Evolutionary conservation across 2,888 invertebrate species (phyloP), one percentile per base, ranked within the genome.

Genomic region (Parasteatoda lunata): DNA sequence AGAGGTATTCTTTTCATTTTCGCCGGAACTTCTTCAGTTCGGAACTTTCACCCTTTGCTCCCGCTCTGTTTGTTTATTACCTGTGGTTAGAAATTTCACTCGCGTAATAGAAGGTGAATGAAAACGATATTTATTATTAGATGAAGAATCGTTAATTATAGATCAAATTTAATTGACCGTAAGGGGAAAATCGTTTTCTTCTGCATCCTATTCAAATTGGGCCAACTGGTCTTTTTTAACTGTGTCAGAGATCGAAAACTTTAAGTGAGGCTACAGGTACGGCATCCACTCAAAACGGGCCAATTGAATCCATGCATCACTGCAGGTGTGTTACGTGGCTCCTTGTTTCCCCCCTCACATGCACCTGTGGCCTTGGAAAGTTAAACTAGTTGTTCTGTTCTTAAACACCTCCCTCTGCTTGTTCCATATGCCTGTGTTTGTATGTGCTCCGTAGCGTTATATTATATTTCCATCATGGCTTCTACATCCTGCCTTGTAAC

Each of bases 311-410:
- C 81, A 77, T 81, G 86, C 86, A 52, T 81, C 81, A 81, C 77
- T 79, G 86, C 86, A 86, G 81, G 78, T 86, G 86, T 81, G 73
- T 78, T 77, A 86, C 86, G 78, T 81, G 86, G 78, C 79, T 86
- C 77, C 30, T 47, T n/a, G 5, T 73, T 45, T 48, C 49, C 45
- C 68, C 65, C 72, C 11, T 64, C 47, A 15, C 77, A 65, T 59
- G 48, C 84, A 84, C 78, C 84, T 78, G 84, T 84, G 78, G 78
- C 84, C 84, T 84, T 84, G 84, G 84, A 73, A 84, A 65, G 72
- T 65, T 59, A 84, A 77, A 83, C 82, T 70, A 54, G 70, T 70
- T 70, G 48, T 69, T n/a, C 8, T 30, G 30, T 68, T 48, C 64
- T 51, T 69, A 49, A 64, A 45, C 59, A n/a, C 77, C 52, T 51